Evolutionary conservation across 2,888 invertebrate genomes (phyloP), one percentile per base, ranked within the genome.

Genomic region (Oxytorus armatus): DNA sequence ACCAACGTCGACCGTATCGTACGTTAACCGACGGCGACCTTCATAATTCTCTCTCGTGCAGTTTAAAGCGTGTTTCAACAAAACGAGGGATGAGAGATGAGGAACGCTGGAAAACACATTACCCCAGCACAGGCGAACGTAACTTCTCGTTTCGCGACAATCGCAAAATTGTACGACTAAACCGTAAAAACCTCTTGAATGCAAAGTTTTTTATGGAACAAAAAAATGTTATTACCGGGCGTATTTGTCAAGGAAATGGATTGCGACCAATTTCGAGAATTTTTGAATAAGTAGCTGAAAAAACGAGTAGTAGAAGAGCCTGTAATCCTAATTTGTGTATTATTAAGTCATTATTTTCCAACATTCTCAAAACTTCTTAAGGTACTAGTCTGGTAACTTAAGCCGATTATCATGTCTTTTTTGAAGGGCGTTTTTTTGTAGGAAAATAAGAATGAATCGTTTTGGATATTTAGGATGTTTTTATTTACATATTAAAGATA

Each of bases 11-110:
- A 63, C 39, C 33, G 59, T 70, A 57, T 70, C 63, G 70, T 61
- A 55, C 59, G 75, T 53, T 44, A 59, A 70, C 59, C 69, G 49
- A 57, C 3, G 47, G 36, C 73, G 63, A 59, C 66, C 70, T 42
- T 51, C 72, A 59, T 77, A 77, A 77, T 77, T 77, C 77, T 72
- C 57, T 72, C 49, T 51, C 77, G 49, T 49, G 55, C 55, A 72
- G 70, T 72, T 77, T 77, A 65, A 70, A 65, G 36, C 57, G 47
- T 53, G 61, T 61, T 61, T 53, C 51, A 61, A 16, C 25, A 53
- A 73, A 73, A 63, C 49, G 63, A 70, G 65, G 16, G n/a, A 72
- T 65, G 70, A 49, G 65, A 36, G n/a, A 49, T 57, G 61, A 44
- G 57, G 72, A 59, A 16, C 18, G 33, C 59, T 33, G 14, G 74